Evolutionary conservation across 2,113 vertebrate genomes (phyloP).

Genomic region (Ivindomyrus marchei): DNA sequence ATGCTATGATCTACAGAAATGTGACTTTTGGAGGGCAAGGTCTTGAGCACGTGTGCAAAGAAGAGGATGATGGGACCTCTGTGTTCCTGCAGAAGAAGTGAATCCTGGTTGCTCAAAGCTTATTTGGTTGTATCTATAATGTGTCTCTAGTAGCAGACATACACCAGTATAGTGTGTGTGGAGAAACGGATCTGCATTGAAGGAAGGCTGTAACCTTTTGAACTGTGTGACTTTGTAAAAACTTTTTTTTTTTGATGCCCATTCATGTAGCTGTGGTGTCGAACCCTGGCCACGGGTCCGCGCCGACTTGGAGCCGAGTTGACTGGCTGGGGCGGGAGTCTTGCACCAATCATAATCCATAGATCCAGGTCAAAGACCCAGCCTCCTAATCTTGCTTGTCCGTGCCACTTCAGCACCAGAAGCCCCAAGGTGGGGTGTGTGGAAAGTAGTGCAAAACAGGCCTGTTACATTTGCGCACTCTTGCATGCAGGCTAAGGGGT

Average conservation of each 20-base stretch:
- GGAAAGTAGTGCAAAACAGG: neutral
- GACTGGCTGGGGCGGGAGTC: constrained; percentile 16
- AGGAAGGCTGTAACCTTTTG: constrained; percentile 1
- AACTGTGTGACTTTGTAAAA: constrained; percentile 39
- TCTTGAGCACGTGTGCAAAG: neutral
- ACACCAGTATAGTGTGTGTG: neutral
- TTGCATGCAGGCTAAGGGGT: neutral
- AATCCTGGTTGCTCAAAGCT: neutral
- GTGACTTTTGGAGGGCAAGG: constrained; percentile 28
- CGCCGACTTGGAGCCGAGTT: constrained; percentile 47
- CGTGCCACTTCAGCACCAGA: neutral
- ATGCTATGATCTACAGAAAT: constrained; percentile 10
- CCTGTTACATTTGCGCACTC: neutral
- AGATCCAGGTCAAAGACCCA: neutral
- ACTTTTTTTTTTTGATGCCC: constrained; percentile 40
- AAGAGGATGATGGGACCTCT: neutral
- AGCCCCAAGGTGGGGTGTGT: neutral
- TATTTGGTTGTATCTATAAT: neutral
- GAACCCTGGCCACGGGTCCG: constrained; percentile 38
- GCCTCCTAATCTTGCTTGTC: neutral
- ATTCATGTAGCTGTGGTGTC: constrained; percentile 36
- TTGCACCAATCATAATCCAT: neutral
- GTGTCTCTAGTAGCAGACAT: constrained; percentile 6
- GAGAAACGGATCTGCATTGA: neutral
- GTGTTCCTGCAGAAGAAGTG: neutral